These are phyloP conservation scores for Monodelphis domestica DNA, from an alignment of 2,797 vertebrate genomes.

Conservation along the genomic window DNA sequence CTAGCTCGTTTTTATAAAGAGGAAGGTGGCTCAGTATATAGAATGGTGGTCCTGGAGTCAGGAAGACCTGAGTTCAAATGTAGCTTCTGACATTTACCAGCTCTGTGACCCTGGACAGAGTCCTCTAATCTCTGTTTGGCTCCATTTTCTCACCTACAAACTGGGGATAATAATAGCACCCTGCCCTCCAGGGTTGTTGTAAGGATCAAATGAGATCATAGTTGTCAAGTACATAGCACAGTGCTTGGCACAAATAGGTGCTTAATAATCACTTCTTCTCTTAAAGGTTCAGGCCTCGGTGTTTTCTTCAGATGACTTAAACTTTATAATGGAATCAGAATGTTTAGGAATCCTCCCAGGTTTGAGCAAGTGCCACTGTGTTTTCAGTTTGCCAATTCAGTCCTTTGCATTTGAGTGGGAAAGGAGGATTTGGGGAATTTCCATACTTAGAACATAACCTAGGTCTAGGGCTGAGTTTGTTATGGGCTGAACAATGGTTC, in stretches of 20 bases:
- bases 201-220: too few relatives aligned
- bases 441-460: background rate
- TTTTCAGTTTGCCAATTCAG: background rate
- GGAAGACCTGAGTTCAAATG: too few relatives aligned
- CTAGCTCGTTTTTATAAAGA: background rate
- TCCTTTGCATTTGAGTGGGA: constrained; percentile 26
- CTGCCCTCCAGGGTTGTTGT: too few relatives aligned
- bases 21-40: background rate
- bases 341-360: background rate
- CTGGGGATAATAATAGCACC: too few relatives aligned
- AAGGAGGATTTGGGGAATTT: background rate
- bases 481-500: background rate
- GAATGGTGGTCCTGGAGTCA: background rate
- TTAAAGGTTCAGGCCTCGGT: background rate
- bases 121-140: too few relatives aligned
- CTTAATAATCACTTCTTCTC: background rate
- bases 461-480: background rate
- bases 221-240: background rate
- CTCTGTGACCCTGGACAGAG: too few relatives aligned
- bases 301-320: background rate
- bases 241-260: background rate
- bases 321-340: background rate
- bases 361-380: background rate
- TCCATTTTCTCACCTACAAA: too few relatives aligned
- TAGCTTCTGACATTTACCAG: too few relatives aligned